Conservation (phyloP, 2,888 invertebrate species). For the Abscondita cerata region DNA sequence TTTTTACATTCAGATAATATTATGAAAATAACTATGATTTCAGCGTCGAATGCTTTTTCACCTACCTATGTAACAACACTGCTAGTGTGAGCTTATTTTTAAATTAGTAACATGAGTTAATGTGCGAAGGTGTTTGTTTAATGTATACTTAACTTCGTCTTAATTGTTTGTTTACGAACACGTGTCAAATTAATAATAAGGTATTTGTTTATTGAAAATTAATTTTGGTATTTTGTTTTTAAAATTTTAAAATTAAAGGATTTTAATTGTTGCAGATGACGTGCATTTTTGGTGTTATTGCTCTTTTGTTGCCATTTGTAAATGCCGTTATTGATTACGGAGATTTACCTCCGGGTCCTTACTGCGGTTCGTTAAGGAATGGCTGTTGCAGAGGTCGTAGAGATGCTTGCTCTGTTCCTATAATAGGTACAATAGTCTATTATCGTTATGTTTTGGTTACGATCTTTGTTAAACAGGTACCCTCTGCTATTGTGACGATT, state of each 20-base stretch:
- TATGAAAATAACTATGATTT: constrained; percentile 1
- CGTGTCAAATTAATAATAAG: too few relatives aligned
- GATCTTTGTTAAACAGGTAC: constrained; percentile 68
- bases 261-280: constrained; percentile 32
- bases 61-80: constrained; percentile 4
- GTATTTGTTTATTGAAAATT: too few relatives aligned
- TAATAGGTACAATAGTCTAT: constrained; percentile 64
- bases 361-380: constrained; percentile 60
- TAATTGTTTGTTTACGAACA: too few relatives aligned
- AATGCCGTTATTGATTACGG: constrained; percentile 12
- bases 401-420: constrained; percentile 83
- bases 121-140: not conserved
- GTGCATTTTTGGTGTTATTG: not conserved
- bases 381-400: constrained; percentile 77
- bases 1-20: constrained; percentile 1
- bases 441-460: too few relatives aligned
- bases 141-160: constrained; percentile 1
- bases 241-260: too few relatives aligned
- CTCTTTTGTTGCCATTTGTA: not conserved
- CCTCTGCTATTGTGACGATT: constrained; percentile 93
- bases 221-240: too few relatives aligned
- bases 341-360: constrained; percentile 66
- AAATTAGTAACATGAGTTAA: not conserved
- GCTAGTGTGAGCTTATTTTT: not conserved
- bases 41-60: constrained; percentile 1